Base-by-base conservation (phyloP, 2,113 vertebrate genomes). In the Syngnathus scovelli region DNA sequence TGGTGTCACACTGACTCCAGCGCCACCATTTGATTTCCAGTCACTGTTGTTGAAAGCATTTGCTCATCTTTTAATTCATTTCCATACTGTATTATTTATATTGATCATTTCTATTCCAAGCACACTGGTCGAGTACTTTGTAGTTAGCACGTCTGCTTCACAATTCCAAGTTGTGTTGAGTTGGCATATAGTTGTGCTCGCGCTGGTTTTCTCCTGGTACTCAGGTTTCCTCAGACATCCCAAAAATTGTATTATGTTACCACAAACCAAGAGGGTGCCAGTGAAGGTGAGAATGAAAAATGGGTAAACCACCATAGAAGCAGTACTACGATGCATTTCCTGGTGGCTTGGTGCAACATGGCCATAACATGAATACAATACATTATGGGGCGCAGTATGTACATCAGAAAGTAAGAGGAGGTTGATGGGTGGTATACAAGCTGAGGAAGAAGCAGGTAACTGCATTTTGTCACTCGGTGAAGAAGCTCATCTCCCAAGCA, bases 11-110 rank as follows among this genome's bases (percentile, higher is more conserved):
- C 72, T 62, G 74, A 76, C 71, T 68, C 55, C 43, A 76, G 63
- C 70, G 55, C 78, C 60, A 46, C 60, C 33, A 44, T 79, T 84
- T 77, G 63, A 56, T 74, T 76, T 62, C 37, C 10, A 39, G 37
- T 23, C 0, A 4, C 2, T 10, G 44, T 69, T 54, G 54, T 43
- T 43, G 46, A 67, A 16, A 62, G 39, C 61, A 58, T 13, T 41
- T 36, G 23, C 58, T 19, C 55, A 59, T 75, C 41, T 51, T 10
- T 6, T 60, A 54, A 68, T 70, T 74, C 46, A 73, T 78, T 79
- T 18, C 36, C 19, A 19, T 55, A 13, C 10, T 55, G 4, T 55
- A 27, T 23, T 23, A 55, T n/a, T 55, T 10, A 33, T 51, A n/a
- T 23, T 27, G 6, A 23, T 55, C 23, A 33, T 21, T 33, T 55